phyloP scores from a whole-genome alignment of 30 jellyfish, hydroid and myxozoan genomes.

The Mastigias papua region DNA sequence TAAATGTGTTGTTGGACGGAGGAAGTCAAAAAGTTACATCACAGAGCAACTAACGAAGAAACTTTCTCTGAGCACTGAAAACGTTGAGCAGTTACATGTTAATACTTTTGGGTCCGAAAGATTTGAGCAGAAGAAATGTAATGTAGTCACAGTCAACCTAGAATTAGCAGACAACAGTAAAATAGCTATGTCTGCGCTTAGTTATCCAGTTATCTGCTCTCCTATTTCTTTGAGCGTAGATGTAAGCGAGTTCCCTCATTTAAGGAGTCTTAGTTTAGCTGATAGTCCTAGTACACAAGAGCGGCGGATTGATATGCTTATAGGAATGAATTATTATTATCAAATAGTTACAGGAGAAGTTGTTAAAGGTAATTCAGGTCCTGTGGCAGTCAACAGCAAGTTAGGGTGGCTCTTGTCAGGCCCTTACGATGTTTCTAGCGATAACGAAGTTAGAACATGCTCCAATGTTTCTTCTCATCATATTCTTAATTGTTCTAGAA shows the following conservation, averaged over 20 bases:
- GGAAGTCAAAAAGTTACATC: constrained; percentile 54
- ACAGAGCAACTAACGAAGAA: constrained; percentile 42
- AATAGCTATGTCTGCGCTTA: constrained; percentile 15
- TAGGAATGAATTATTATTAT: neutral
- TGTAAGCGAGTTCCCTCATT: too few species aligned
- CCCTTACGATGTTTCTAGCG: constrained; percentile 15
- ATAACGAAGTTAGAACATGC: neutral
- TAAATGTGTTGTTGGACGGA: constrained; percentile 27
- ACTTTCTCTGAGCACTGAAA: neutral
- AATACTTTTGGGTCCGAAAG: constrained; percentile 36
- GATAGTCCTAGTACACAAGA: neutral
- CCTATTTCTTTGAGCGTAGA: constrained; percentile 31
- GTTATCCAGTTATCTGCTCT: constrained; percentile 17
- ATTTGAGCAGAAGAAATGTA: neutral
- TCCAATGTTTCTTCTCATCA: constrained; percentile 13
- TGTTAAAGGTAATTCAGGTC: constrained; percentile 38
- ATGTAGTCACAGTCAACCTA: constrained; percentile 2
- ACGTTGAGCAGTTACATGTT: constrained; percentile 7
- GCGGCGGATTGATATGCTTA: too few species aligned
- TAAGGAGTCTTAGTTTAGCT: constrained; percentile 5
- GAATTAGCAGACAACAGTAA: neutral
- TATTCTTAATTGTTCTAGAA: neutral
- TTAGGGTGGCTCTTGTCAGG: constrained; percentile 48
- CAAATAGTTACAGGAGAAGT: constrained; percentile 1
- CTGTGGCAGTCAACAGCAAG: constrained; percentile 32